Conservation (phyloP, 2,888 invertebrate species). For the Ormyrus rosae region DNA sequence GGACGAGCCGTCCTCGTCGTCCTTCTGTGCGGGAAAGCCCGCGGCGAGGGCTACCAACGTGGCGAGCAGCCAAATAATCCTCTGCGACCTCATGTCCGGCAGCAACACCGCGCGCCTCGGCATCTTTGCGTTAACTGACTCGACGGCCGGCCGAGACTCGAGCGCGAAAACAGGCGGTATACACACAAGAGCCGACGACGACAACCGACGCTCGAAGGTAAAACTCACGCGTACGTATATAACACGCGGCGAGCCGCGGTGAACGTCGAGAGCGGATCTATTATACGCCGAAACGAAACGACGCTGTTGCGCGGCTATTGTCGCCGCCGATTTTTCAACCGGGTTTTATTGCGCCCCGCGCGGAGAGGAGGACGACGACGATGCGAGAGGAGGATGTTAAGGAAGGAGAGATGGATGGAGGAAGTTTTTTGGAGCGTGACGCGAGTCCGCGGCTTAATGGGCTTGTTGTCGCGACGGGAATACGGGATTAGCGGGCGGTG, state of each 20-base stretch:
- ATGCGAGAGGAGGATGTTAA: background rate
- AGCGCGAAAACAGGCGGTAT: background rate
- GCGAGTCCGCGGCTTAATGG: background rate
- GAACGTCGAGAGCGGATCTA: background rate
- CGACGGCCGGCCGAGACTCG: slow-evolving; percentile 6
- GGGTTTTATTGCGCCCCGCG: background rate
- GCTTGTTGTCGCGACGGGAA: no score
- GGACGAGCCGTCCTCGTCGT: slow-evolving; percentile 28
- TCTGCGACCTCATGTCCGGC: background rate
- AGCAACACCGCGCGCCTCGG: slow-evolving; percentile 47
- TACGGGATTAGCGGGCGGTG: no score
- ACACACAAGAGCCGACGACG: no score
- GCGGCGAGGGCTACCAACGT: slow-evolving; percentile 16
- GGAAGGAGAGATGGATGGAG: background rate
- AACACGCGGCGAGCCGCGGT: background rate
- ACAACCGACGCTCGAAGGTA: background rate
- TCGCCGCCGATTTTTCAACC: background rate
- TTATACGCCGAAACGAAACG: background rate
- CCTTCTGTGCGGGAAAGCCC: slow-evolving; percentile 25
- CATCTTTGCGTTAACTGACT: slow-evolving; percentile 57
- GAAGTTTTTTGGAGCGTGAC: slow-evolving; percentile 23
- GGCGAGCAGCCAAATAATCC: slow-evolving; percentile 8
- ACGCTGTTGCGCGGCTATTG: background rate
- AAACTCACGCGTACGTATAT: slow-evolving; percentile 33
- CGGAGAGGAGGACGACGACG: no score